phyloP scores from a whole-genome alignment of 2,888 invertebrate genomes.

The Pristionchus exspectatus region DNA sequence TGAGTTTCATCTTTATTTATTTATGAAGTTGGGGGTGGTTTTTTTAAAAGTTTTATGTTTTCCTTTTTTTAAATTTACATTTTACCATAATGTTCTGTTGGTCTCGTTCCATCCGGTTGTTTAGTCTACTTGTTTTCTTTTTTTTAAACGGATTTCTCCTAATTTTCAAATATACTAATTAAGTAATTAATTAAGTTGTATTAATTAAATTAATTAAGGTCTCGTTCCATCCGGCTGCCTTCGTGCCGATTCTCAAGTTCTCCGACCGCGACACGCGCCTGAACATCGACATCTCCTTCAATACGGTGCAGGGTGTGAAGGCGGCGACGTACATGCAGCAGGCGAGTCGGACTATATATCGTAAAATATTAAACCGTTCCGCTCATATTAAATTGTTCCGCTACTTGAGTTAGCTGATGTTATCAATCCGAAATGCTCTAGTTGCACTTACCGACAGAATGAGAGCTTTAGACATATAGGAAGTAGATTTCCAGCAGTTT shows the following conservation, averaged over 20 bases:
- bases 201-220: slow-evolving; percentile 80
- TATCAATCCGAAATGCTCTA: too few species aligned
- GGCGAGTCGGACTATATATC: slow-evolving; percentile 49
- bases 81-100: not conserved
- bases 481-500: too few species aligned
- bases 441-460: too few species aligned
- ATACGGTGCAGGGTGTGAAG: slow-evolving; percentile 97
- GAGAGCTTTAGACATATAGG: too few species aligned
- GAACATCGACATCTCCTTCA: slow-evolving; percentile 97
- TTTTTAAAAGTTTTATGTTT: too few species aligned
- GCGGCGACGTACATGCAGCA: slow-evolving; percentile 86
- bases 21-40: not conserved
- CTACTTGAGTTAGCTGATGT: too few species aligned
- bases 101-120: not conserved
- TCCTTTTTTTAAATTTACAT: too few species aligned
- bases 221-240: slow-evolving; percentile 97
- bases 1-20: not conserved
- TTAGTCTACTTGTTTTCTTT: too few species aligned
- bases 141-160: too few species aligned
- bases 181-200: not conserved
- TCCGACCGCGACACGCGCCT: slow-evolving; percentile 91
- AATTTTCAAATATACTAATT: too few species aligned
- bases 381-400: too few species aligned
- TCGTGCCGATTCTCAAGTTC: slow-evolving; percentile 98
- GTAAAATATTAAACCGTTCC: too few species aligned